These are phyloP conservation scores for Onychomys torridus DNA, from an alignment of 2,797 vertebrate genomes.

Conservation along the genomic window DNA sequence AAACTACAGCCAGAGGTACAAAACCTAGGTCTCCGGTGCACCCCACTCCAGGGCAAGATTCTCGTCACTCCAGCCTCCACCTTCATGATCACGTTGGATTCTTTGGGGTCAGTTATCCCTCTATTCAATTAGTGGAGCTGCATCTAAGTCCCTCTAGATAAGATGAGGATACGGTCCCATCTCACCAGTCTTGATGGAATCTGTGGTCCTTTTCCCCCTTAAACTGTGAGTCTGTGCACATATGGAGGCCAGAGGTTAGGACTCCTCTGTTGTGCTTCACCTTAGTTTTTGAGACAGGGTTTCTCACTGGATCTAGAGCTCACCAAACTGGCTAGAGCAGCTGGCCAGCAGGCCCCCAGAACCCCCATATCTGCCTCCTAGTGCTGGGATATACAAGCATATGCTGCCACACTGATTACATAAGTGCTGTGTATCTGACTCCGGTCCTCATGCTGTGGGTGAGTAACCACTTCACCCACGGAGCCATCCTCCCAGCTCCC, in stretches of 20 bases:
- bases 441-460: neutral
- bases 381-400: neutral
- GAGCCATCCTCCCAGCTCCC: neutral
- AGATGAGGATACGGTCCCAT: neutral
- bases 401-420: neutral
- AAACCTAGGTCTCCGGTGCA: rapidly evolving
- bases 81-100: neutral
- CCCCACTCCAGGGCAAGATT: neutral
- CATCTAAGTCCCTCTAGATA: neutral
- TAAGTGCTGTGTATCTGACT: too few relatives aligned
- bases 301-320: neutral
- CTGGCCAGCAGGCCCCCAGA: neutral
- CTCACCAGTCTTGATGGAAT: neutral
- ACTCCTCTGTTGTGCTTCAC: neutral
- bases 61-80: neutral
- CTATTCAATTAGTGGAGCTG: neutral
- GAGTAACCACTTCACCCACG: too few relatives aligned
- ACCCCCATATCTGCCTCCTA: neutral
- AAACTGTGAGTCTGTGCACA: neutral
- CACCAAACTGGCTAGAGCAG: neutral
- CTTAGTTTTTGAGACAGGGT: neutral
- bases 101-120: neutral
- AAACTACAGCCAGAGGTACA: neutral
- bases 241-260: neutral
- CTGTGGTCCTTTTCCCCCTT: neutral